Conservation (phyloP, 2,797 vertebrate species). For the Diglossa cyanea region DNA sequence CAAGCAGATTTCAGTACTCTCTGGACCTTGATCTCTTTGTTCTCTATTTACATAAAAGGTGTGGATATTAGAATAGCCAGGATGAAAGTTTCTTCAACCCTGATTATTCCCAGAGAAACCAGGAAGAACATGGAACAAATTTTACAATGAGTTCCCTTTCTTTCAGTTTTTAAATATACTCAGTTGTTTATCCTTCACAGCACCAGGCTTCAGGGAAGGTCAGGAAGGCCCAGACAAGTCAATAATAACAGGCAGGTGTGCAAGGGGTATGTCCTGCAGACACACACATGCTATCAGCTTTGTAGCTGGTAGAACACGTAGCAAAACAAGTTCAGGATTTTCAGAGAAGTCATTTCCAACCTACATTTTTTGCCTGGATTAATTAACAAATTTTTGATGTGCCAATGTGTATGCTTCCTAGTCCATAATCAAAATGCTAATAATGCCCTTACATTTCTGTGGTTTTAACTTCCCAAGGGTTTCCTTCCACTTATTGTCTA, state of each 20-base stretch:
- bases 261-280: background rate
- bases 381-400: background rate
- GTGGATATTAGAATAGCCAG: background rate
- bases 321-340: background rate
- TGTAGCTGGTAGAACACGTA: background rate
- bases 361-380: background rate
- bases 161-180: background rate
- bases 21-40: background rate
- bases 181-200: background rate
- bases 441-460: background rate
- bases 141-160: background rate
- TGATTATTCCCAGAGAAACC: background rate
- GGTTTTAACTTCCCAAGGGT: background rate
- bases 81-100: background rate
- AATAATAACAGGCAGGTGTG: background rate
- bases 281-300: background rate
- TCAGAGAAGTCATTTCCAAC: background rate
- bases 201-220: background rate
- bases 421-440: background rate
- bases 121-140: background rate
- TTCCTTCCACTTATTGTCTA: background rate
- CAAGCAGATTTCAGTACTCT: background rate
- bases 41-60: background rate
- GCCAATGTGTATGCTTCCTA: background rate
- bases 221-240: background rate